Percentiles rank a stretch among this genome's conserved stretches.
These are phyloP conservation scores for Cephalopachus bancanus DNA, from an alignment of 2,797 vertebrate species.

Conservation along the genomic window DNA sequence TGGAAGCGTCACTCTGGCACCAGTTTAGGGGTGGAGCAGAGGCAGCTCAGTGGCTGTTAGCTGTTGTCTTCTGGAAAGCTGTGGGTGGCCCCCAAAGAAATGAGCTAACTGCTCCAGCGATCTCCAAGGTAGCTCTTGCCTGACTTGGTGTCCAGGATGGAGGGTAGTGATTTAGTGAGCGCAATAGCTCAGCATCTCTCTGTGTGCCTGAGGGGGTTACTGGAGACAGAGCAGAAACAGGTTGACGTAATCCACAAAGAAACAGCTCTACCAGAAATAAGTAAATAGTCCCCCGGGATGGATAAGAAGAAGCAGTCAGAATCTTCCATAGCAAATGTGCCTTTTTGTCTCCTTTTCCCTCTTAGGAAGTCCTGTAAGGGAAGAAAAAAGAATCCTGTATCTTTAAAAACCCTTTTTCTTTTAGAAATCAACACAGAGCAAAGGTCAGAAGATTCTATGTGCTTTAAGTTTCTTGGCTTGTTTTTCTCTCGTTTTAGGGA, in stretches of 20 bases:
- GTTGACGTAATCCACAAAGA: neutral
- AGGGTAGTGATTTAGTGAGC: neutral
- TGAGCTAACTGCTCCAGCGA: neutral
- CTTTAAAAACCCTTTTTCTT: neutral
- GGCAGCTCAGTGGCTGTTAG: neutral
- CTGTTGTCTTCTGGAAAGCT: neutral
- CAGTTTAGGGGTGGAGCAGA: neutral
- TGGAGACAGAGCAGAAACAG: neutral
- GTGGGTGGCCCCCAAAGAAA: neutral
- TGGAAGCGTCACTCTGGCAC: neutral
- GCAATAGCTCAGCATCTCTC: neutral
- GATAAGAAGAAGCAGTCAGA: neutral
- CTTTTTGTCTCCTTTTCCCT: neutral
- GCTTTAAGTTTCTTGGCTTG: neutral
- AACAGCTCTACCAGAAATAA: neutral
- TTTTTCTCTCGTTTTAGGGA: neutral
- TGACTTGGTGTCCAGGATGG: neutral
- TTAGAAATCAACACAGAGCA: neutral
- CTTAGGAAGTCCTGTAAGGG: neutral
- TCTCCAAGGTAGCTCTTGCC: no score
- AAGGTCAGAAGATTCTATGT: neutral
- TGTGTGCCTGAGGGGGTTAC: fast-evolving
- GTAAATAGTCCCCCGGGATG: neutral
- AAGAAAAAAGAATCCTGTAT: neutral
- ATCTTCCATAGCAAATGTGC: neutral